Evolutionary conservation across 2,113 vertebrate species (phyloP).

Genomic region (Nestor notabilis): DNA sequence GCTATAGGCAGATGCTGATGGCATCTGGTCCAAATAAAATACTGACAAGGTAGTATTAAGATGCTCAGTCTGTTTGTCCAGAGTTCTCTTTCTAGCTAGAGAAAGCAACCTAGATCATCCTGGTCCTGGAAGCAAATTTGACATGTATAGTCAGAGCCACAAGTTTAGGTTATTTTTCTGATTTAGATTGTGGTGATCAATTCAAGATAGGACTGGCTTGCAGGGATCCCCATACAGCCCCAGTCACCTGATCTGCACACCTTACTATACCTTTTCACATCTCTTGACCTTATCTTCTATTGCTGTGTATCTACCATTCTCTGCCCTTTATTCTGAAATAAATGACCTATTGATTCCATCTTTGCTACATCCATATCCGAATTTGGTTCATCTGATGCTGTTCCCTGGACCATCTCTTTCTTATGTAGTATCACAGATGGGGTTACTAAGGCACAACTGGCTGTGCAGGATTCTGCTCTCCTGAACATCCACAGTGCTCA

Average conservation of each 20-base stretch:
- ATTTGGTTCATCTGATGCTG: neutral
- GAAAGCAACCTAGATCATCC: neutral
- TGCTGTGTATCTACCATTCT: neutral
- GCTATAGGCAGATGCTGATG: neutral
- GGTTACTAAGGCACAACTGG: neutral
- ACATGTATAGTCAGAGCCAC: neutral
- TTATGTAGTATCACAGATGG: fast-evolving
- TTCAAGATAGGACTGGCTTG: neutral
- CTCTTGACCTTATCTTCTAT: neutral
- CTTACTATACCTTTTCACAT: fast-evolving
- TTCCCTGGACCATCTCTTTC: neutral
- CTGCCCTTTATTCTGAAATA: neutral
- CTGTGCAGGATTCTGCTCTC: neutral
- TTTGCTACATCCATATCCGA: neutral
- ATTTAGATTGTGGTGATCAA: neutral
- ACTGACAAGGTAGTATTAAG: neutral
- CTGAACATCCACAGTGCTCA: fast-evolving
- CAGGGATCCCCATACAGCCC: neutral
- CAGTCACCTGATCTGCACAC: neutral
- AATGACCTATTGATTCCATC: neutral
- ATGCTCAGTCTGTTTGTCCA: neutral
- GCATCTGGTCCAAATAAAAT: neutral
- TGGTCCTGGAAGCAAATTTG: neutral
- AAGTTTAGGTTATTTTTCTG: neutral
- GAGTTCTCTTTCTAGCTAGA: neutral